A percentile compares a stretch with the other conserved stretches of the same genome.
phyloP scores from a whole-genome alignment of 2,797 vertebrate species.

The Parauchenoglanis punctatus region DNA sequence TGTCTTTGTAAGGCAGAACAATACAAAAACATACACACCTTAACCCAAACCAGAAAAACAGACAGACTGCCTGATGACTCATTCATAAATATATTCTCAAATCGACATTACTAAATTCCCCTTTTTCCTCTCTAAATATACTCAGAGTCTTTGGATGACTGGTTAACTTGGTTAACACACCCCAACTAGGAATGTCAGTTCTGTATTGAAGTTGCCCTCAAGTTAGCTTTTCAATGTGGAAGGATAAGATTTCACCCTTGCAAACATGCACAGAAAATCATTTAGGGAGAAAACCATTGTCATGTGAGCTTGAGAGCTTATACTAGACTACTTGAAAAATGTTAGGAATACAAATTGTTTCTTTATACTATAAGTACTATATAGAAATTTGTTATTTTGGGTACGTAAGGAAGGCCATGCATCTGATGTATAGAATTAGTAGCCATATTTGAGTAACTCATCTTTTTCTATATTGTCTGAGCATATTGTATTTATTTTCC shows the following conservation, averaged over 20 bases:
- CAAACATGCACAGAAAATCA: neutral
- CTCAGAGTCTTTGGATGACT: neutral
- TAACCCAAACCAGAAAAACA: neutral
- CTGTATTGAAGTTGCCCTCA: neutral
- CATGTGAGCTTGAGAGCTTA: neutral
- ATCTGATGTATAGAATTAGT: neutral
- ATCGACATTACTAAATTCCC: neutral
- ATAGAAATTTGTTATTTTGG: neutral
- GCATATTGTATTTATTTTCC: neutral
- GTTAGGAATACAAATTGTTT: neutral
- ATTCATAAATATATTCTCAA: neutral
- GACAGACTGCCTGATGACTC: constrained; percentile 1
- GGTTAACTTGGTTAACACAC: neutral
- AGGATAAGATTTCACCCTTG: neutral
- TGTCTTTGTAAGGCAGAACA: neutral
- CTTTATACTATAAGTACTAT: neutral
- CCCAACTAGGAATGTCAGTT: neutral
- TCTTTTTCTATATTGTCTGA: neutral
- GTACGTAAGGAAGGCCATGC: neutral
- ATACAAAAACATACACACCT: constrained; percentile 8
- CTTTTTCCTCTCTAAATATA: neutral
- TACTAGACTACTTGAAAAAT: neutral
- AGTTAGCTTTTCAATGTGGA: neutral
- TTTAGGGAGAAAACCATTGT: neutral
- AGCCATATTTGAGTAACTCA: no score